Base-by-base conservation (phyloP, 2,888 invertebrate species). In the Volucella bombylans region DNA sequence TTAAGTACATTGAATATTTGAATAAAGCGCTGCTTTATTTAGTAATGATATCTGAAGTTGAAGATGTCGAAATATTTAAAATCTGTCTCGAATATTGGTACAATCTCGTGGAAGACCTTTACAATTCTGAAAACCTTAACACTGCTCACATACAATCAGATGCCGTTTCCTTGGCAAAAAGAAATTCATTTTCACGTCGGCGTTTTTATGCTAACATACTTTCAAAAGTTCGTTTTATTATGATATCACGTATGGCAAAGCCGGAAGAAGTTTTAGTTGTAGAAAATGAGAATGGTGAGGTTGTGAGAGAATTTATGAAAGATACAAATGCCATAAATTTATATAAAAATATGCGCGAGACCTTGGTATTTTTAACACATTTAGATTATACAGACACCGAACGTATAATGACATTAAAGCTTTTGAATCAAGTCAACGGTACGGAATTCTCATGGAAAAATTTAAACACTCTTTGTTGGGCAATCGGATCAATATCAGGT, bases 381-480 rank as follows among this genome's bases (percentile, higher is more conserved):
- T 95, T 99, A 91, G 99, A 99, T 93, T 98, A 97, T 92, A 95
- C 95, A 72, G 99, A 99, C 91, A 99, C 99, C 11, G 99, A 99
- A 93, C 94, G 96, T 88, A 99, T 99, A 86, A 99, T 99, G 99
- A 99, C 99, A 76, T 97, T 98, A 89, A 99, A 99, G 91, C 93
- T 99, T 38, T 96, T 98, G 89, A 98, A 98, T 91, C 99, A 99
- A 93, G 99, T 99, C 3, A 98, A 98, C 92, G 99, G 99, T 8
- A 94, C 95, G 41, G 99, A 99, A 92, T 99, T 99, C 97, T 99
- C 99, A 9, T 99, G 99, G 99, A 99, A 99, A 92, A 99, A 99
- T 92, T 94, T 99, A 73, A 99, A 99, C 91, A 99, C 99, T 61
- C 94, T 99, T 47, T 99, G 99, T 91, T 99, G 99, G 99, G 99